Evolutionary conservation across 2,113 vertebrate species (phyloP).

Genomic region (Columba janthina): DNA sequence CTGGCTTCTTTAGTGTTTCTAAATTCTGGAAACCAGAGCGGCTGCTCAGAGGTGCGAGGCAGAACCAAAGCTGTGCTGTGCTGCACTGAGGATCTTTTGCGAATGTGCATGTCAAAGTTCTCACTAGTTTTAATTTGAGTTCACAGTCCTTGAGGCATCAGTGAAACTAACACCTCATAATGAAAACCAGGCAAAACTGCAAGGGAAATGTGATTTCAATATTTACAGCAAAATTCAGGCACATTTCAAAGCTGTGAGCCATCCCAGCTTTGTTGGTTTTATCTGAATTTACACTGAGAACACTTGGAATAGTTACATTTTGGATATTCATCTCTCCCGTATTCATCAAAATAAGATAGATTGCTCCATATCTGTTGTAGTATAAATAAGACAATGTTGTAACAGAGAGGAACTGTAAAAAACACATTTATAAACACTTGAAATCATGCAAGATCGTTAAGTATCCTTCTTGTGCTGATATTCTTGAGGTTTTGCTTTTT

Average conservation of each 20-base stretch:
- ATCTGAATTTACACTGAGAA: conserved; percentile 15
- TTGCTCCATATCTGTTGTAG: not conserved
- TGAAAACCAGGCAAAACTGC: conserved; percentile 14
- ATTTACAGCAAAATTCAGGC: conserved; percentile 37
- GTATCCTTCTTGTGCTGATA: not conserved
- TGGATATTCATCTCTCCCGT: not conserved
- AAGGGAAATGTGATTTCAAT: conserved; percentile 50
- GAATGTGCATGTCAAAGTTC: conserved; percentile 21
- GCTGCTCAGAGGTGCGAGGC: not conserved
- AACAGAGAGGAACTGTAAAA: not conserved
- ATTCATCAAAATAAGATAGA: not conserved
- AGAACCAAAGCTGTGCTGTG: not conserved
- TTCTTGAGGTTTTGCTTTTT: not conserved
- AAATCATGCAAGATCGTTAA: not conserved
- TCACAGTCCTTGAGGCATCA: conserved; percentile 21
- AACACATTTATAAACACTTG: not conserved
- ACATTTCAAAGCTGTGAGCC: conserved; percentile 16
- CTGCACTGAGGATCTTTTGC: not conserved
- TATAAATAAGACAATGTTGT: not conserved
- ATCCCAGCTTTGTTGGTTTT: conserved; percentile 9
- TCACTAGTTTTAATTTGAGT: conserved; percentile 35
- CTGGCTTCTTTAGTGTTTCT: not conserved
- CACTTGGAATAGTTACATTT: not conserved
- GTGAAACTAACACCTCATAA: conserved; percentile 50
- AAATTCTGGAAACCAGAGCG: not conserved